Percentiles rank a stretch among this genome's conserved stretches.
These are phyloP conservation scores for Acrocephalus arundinaceus DNA, from an alignment of 2,113 vertebrate genomes.

Conservation along the genomic window DNA sequence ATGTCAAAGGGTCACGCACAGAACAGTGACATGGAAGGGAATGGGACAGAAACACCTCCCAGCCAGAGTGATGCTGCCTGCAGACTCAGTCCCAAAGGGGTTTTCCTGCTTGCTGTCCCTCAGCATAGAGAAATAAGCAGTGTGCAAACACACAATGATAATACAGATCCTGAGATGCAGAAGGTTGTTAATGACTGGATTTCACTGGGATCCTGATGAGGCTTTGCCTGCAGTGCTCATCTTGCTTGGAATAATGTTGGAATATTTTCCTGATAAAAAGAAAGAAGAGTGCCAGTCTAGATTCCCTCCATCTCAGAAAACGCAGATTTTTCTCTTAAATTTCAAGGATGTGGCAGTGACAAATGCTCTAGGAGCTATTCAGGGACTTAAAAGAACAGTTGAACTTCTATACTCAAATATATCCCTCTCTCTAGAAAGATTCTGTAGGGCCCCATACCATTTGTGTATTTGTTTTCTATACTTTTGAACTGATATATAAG, in stretches of 20 bases:
- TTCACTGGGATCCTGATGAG: background rate
- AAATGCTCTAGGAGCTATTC: background rate
- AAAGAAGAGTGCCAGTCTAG: background rate
- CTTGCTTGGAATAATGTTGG: background rate
- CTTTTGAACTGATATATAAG: background rate
- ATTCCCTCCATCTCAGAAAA: background rate
- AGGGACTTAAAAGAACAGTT: background rate
- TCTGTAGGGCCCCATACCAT: background rate
- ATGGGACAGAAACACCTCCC: background rate
- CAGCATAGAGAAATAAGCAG: background rate
- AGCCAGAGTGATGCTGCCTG: background rate
- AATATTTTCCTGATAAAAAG: background rate
- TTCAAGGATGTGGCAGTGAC: background rate
- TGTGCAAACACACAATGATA: background rate
- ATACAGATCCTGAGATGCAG: background rate
- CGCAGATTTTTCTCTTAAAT: background rate
- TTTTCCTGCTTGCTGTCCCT: background rate
- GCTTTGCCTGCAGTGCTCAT: background rate
- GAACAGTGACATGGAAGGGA: background rate
- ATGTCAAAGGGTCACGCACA: background rate
- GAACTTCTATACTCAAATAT: background rate
- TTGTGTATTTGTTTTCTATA: slow-evolving; percentile 6
- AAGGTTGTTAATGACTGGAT: background rate
- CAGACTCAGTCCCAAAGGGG: background rate
- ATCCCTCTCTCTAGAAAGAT: background rate